Evolutionary conservation across 2,888 invertebrate genomes (phyloP), one percentile per base, ranked within the genome.

Genomic region (Tetramorium bicarinatum): DNA sequence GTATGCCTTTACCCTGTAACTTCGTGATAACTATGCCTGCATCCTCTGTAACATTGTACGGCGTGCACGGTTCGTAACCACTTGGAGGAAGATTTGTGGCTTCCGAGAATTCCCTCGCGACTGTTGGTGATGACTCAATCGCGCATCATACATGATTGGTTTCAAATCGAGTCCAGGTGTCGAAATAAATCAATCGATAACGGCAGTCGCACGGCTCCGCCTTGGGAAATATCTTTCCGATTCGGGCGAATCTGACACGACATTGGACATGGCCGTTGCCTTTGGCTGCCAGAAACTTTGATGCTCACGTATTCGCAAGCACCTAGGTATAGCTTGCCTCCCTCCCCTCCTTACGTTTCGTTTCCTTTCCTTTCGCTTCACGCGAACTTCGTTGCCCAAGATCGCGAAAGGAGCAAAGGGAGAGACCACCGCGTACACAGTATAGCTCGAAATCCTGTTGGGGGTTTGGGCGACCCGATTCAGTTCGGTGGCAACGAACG

Each of bases 401-500:
- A 66, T 56, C 49, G 71, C 62, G 81, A 85, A 77, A 34, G n/a
- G 59, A 66, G 56, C 56, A 61, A 59, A 61, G 44, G 61, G 71
- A 64, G 84, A 85, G 56, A 66, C 56, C 52, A 44, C 52, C 59
- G 56, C 54, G 47, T 75, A 25, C 9, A 76, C 66, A 47, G 77
- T 84, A 69, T 62, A 67, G 44, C 47, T 69, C 80, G 87, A 89
- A 88, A 88, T 88, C 85, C 89, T 88, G 74, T 64, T 79, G 80
- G 87, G 85, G 85, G 86, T 66, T 87, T 82, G 72, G 85, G 75
- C 87, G 80, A 89, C 76, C 87, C 81, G 76, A 87, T 82, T 85
- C 85, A 80, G 61, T 85, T 76, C 74, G 64, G 52, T 83, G 62
- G 81, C 47, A 52, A 64, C 44, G 59, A 72, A n/a, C 54, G 72